Conservation (phyloP, 2,797 vertebrate species). For the Acridotheres tristis region DNA sequence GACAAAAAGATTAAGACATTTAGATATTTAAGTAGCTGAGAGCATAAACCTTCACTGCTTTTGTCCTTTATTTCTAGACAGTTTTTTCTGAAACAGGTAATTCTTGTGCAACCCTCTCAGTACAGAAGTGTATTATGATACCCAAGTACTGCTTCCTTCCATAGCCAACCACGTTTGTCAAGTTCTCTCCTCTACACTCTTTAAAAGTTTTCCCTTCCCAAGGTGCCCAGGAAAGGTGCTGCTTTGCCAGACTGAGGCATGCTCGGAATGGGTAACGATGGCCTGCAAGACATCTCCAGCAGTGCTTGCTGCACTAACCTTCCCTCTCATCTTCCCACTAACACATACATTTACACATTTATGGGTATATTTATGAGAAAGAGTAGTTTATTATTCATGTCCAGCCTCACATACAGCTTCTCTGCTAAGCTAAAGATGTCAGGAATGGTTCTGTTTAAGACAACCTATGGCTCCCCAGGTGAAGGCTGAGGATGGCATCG, state of each 20-base stretch:
- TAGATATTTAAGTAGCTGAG: neutral
- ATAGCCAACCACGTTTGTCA: neutral
- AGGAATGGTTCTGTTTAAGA: neutral
- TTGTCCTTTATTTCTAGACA: neutral
- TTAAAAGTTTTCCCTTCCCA: neutral
- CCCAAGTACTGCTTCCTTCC: neutral
- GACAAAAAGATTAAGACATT: neutral
- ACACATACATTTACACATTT: constrained; percentile 6
- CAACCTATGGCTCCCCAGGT: neutral
- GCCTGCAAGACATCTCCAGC: neutral
- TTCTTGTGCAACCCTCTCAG: neutral
- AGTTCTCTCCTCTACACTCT: neutral
- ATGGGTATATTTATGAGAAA: constrained; percentile 22
- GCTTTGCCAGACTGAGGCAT: neutral
- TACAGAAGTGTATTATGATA: neutral
- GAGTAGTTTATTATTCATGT: constrained; percentile 29
- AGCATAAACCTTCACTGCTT: neutral
- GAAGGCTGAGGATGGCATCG: neutral
- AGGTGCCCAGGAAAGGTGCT: neutral
- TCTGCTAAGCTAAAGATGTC: neutral
- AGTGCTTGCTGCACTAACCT: neutral
- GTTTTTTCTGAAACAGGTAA: neutral
- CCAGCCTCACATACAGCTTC: neutral
- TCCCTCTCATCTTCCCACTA: neutral
- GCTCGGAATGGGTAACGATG: neutral